Evolutionary conservation across 2,797 vertebrate genomes (phyloP), one percentile per base, ranked within the genome.

Genomic region (Sebastiscus albofasciatus): DNA sequence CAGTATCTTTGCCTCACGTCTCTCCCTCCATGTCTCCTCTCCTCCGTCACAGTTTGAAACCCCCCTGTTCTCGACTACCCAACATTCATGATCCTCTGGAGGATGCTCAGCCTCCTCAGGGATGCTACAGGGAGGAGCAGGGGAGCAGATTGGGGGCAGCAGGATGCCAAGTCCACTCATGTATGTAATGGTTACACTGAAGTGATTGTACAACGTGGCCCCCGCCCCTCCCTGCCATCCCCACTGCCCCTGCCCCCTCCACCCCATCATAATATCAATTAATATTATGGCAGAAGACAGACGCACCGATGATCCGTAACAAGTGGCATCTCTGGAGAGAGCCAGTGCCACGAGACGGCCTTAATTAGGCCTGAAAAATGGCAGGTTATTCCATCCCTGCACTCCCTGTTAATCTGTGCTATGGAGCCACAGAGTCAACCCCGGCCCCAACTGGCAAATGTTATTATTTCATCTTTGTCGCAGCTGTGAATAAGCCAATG

Each of bases 321-420:
- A 90, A 94, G 93, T 92, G 85, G 88, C 89, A 79, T 93, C 93
- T 93, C 93, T 59, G 52, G 87, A 87, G 94, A 91, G 91, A 84
- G 68, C 76, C 85, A 29, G 81, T 80, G 90, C 91, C 91, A 89
- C 69, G 71, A 90, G 90, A 87, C 84, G 75, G 64, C 88, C 88
- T 92, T 95, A 94, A 95, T 95, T 94, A 95, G 93, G 90, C 91
- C 90, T 91, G 89, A 95, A 90, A 90, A 90, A 94, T 92, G 93
- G 93, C 94, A 93, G 90, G 89, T 93, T 94, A 91, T 90, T 92
- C 87, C 77, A 75, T 87, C 83, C 81, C 82, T 62, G 59, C 72
- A 75, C 87, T 89, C 87, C 82, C 87, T 72, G 87, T 90, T 94
- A 94, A 94, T 93, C 90, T 91, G 87, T 33, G 81, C 80, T 72